These are phyloP conservation scores for Natrix natrix DNA, from an alignment of 2,797 vertebrate genomes.

Conservation along the genomic window DNA sequence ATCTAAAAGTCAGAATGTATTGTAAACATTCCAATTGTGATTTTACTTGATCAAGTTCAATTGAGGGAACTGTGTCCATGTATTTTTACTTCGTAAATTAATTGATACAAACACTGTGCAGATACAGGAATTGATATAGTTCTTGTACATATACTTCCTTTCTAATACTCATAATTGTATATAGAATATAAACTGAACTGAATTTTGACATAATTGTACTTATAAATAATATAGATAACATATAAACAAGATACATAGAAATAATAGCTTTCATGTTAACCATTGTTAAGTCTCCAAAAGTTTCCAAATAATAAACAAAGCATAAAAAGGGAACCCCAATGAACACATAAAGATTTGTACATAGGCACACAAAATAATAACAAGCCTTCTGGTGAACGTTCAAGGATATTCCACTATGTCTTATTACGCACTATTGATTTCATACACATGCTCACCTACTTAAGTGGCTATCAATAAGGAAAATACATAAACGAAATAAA, in stretches of 20 bases:
- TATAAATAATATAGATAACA: background rate
- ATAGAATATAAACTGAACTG: background rate
- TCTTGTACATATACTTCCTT: background rate
- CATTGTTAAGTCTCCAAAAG: background rate
- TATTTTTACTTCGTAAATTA: background rate
- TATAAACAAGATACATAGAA: background rate
- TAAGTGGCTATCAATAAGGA: background rate
- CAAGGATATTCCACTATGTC: background rate
- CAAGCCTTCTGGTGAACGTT: background rate
- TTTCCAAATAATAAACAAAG: background rate
- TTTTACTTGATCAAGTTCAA: background rate
- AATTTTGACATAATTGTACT: background rate
- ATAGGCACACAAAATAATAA: background rate
- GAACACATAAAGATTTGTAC: background rate
- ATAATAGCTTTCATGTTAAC: background rate
- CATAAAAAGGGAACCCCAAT: background rate
- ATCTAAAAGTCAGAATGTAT: background rate
- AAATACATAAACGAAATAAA: slow-evolving; percentile 19
- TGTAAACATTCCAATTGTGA: background rate
- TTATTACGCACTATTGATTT: slow-evolving; percentile 2
- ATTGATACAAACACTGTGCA: background rate
- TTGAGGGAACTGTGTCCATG: background rate
- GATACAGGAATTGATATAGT: background rate
- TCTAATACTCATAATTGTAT: background rate
- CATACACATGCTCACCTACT: background rate